Base-by-base conservation (phyloP, 1,140 invertebrate species). In the Asobara japonica region DNA sequence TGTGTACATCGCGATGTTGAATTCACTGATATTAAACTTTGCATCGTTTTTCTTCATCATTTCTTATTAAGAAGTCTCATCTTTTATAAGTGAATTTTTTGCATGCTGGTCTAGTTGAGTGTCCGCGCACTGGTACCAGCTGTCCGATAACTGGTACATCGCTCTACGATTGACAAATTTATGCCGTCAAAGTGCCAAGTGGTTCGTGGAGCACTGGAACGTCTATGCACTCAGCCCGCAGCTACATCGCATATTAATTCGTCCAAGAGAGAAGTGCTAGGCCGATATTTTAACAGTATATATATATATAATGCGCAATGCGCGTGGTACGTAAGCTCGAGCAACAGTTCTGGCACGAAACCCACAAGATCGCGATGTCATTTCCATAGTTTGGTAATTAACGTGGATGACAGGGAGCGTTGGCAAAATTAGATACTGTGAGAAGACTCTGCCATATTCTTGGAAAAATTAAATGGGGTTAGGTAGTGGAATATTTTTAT, bases 101-200 rank as follows among this genome's bases (percentile, higher is more conserved):
- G n/a, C n/a, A n/a, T n/a, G n/a, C n/a, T n/a, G n/a, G n/a, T n/a
- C n/a, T n/a, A n/a, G n/a, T n/a, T n/a, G n/a, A n/a, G n/a, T n/a
- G n/a, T n/a, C n/a, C n/a, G n/a, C n/a, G n/a, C n/a, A n/a, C n/a
- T n/a, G n/a, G n/a, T n/a, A n/a, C n/a, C n/a, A n/a, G n/a, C n/a
- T n/a, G n/a, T n/a, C n/a, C n/a, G n/a, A n/a, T n/a, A n/a, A n/a
- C n/a, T n/a, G n/a, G n/a, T n/a, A n/a, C n/a, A n/a, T n/a, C n/a
- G n/a, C n/a, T n/a, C n/a, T 33, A 36, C 41, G 38, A 71, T 68
- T 62, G 25, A n/a, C 18, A 65, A 74, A 74, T 71, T 74, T 74
- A 74, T 71, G 36, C 65, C 56, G 38, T 64, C 69, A 71, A 74
- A 74, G 69, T 71, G 69, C 73, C 73, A 74, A 74, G 73, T 71